phyloP scores from a whole-genome alignment of 2,797 vertebrate genomes.

The Urophycis tenuis region DNA sequence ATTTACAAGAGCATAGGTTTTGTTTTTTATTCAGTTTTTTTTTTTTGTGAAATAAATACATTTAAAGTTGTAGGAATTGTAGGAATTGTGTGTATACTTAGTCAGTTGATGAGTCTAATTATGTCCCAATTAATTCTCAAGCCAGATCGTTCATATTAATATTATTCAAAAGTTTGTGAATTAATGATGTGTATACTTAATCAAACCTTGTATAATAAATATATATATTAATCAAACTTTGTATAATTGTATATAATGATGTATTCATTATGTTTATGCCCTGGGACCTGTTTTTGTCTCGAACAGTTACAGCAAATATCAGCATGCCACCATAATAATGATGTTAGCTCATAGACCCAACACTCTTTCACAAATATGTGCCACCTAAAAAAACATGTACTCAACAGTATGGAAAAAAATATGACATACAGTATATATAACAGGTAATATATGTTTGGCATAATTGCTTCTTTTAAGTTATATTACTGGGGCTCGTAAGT shows the following conservation, averaged over 20 bases:
- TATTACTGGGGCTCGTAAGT: not conserved
- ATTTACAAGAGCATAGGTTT: not conserved
- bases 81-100: not conserved
- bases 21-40: not conserved
- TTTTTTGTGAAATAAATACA: not conserved
- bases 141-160: not conserved
- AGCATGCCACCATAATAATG: not conserved
- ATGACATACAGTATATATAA: not conserved
- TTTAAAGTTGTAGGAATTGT: not conserved
- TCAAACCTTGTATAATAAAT: not conserved
- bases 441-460: not conserved
- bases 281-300: too few relatives aligned
- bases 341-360: not conserved
- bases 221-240: too few relatives aligned
- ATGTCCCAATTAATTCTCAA: not conserved
- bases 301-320: not conserved
- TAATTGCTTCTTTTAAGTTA: not conserved
- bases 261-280: not conserved
- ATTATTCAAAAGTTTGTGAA: not conserved
- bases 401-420: not conserved
- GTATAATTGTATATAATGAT: not conserved
- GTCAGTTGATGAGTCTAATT: not conserved
- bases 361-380: not conserved
- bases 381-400: not conserved
- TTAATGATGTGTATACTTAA: not conserved